Base-by-base conservation (phyloP, 53 echinoderm and acorn worm species). In the Holothuria scabra region DNA sequence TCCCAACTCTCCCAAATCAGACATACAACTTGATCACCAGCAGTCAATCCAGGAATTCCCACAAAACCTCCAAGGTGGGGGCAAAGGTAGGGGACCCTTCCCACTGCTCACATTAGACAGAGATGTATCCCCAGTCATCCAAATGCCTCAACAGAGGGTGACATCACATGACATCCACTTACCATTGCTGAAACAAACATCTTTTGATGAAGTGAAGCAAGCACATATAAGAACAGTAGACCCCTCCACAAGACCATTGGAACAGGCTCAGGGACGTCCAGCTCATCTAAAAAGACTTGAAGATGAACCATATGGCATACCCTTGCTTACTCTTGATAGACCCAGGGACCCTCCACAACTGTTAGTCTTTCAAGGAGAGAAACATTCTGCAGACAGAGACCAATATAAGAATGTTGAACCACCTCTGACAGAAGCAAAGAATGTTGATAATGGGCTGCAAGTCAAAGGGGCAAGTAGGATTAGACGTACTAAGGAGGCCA, bases 271-370 rank as follows among this genome's bases (percentile, higher is more conserved):
- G 12, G 48, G 48, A 1, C 48, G 7, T 48, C 48, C 48, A 48
- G 48, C 12, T 48, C 48, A 48, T 13, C n/a, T 63, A 9, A 63
- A 63, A 1, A 22, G 24, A 26, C 22, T 30, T 32, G 31, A 23
- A 28, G 28, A 22, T 20, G 44, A 46, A 57, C 76, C 57, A 28
- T 76, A 56, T 28, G 57, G 52, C 31, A 56, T 76, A 30, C 76
- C 76, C 4, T 57, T 56, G 56, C 28, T 76, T 0, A 56, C 24
- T 0, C 49, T 76, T 29, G 56, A 24, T 3, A 26, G 32, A 30
- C 63, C 63, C 29, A 56, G 28, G 76, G 76, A 76, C 22, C 76
- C 76, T 31, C 76, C 76, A 23, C 76, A 76, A 52, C 56, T 76
- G 22, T 7, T 76, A 28, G 57, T 30, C 25, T 76, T 76, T 31